phyloP scores from a whole-genome alignment of 1,140 invertebrate genomes.

The Ips typographus region DNA sequence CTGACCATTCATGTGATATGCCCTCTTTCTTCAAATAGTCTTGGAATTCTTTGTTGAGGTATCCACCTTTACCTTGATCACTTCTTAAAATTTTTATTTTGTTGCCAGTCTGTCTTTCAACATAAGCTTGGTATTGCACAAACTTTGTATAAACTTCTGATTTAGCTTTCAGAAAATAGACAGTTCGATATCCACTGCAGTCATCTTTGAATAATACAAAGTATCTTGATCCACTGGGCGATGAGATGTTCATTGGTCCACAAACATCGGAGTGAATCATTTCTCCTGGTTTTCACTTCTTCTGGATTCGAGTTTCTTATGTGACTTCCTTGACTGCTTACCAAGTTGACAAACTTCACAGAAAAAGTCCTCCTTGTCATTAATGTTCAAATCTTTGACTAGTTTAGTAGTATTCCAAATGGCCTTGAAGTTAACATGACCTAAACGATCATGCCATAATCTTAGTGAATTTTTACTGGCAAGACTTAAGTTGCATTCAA shows the following conservation, averaged over 20 bases:
- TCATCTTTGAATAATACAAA: constrained; percentile 55
- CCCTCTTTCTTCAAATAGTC: constrained; percentile 35
- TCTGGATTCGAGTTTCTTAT: constrained; percentile 31
- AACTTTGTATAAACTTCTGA: constrained; percentile 43
- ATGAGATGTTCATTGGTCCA: constrained; percentile 50
- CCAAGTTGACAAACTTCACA: constrained; percentile 51
- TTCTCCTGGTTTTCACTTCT: constrained; percentile 39
- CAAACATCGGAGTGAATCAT: constrained; percentile 50
- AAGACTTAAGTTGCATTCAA: constrained; percentile 11
- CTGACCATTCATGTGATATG: constrained; percentile 40
- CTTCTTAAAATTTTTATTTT: constrained; percentile 36
- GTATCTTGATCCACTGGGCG: constrained; percentile 50
- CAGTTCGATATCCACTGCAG: constrained; percentile 46
- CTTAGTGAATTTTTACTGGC: constrained; percentile 30
- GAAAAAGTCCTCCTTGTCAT: constrained; percentile 25
- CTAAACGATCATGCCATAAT: constrained; percentile 51
- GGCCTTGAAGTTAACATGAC: constrained; percentile 49
- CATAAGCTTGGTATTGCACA: constrained; percentile 2
- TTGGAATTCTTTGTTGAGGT: constrained; percentile 36
- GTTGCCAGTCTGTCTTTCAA: constrained; percentile 28
- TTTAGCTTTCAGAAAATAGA: constrained; percentile 53
- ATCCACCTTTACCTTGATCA: constrained; percentile 41
- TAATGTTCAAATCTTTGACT: constrained; percentile 7
- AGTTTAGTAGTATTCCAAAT: constrained; percentile 2
- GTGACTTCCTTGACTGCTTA: constrained; percentile 38